Percentiles rank a stretch among this genome's conserved stretches.
Conservation (phyloP, 2,113 vertebrate genomes). For the Poecile atricapillus region DNA sequence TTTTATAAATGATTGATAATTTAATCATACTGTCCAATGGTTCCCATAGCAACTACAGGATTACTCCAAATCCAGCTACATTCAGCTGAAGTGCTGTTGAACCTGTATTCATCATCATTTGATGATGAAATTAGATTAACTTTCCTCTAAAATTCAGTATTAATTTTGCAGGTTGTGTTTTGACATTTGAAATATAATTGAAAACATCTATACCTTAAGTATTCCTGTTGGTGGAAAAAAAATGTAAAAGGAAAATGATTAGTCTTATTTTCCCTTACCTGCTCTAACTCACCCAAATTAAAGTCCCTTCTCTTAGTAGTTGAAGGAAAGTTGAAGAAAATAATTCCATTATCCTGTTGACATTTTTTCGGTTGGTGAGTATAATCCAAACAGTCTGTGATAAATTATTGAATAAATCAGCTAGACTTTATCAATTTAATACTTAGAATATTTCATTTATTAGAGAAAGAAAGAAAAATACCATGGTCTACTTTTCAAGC, state of each 20-base stretch:
- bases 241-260: not conserved
- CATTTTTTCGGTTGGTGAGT: not conserved
- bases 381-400: not conserved
- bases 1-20: not conserved
- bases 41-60: not conserved
- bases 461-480: not conserved
- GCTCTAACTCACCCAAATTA: not conserved
- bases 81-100: not conserved
- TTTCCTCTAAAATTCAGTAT: not conserved
- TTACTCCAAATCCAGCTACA: not conserved
- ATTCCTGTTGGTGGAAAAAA: not conserved
- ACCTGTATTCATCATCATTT: not conserved
- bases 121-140: not conserved
- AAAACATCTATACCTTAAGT: not conserved
- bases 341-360: not conserved
- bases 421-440: not conserved
- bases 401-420: not conserved
- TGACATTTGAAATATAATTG: not conserved
- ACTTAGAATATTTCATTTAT: not conserved
- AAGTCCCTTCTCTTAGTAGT: not conserved
- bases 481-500: not conserved
- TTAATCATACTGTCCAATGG: not conserved
- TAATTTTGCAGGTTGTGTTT: not conserved
- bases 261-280: not conserved
- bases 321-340: not conserved